Percentiles rank a stretch among this genome's conserved stretches.
Conservation (phyloP, 2,797 vertebrate genomes). For the Dallia pectoralis region DNA sequence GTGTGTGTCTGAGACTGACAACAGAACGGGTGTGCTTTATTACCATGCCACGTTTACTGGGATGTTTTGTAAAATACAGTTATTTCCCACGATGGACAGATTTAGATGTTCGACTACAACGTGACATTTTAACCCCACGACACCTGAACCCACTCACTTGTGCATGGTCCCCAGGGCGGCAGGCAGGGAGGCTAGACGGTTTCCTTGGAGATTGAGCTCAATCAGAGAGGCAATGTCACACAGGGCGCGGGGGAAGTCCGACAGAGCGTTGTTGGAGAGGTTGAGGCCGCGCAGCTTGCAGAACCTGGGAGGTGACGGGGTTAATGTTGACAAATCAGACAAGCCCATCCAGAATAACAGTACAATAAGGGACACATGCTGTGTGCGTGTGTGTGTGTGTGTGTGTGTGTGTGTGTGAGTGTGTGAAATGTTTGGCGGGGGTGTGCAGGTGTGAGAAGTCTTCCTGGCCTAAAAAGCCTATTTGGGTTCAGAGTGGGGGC, state of each 20-base stretch:
- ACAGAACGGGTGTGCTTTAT: constrained; percentile 5
- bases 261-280: constrained; percentile 92
- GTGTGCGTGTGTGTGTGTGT: background rate
- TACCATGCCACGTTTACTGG: background rate
- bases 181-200: constrained; percentile 81
- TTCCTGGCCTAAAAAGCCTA: constrained; percentile 19
- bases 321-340: no score
- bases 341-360: constrained; percentile 5
- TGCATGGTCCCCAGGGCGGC: constrained; percentile 83
- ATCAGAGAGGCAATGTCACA: constrained; percentile 86
- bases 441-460: background rate
- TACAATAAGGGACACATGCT: no score
- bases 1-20: background rate
- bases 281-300: constrained; percentile 93
- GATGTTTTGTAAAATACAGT: background rate
- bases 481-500: constrained; percentile 45
- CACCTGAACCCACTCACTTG: constrained; percentile 74
- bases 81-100: background rate
- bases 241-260: constrained; percentile 86
- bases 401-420: background rate
- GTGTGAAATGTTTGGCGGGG: background rate
- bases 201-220: constrained; percentile 93
- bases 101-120: background rate
- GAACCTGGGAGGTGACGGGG: constrained; percentile 74
- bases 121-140: background rate